These are phyloP conservation scores for Avahi laniger DNA, from an alignment of 2,797 vertebrate genomes.

Conservation along the genomic window DNA sequence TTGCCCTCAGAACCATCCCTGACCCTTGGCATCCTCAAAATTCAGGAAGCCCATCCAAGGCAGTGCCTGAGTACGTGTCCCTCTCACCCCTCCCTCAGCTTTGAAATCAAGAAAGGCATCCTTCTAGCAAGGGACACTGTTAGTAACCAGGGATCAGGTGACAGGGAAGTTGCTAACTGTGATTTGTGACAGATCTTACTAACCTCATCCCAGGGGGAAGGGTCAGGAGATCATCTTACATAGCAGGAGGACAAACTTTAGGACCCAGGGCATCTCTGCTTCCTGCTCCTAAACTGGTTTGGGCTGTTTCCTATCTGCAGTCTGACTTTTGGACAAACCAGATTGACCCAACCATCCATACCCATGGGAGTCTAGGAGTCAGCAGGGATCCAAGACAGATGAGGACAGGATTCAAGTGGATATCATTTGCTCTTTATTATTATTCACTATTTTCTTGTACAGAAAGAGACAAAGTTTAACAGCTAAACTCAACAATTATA, in stretches of 20 bases:
- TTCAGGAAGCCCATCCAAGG: background rate
- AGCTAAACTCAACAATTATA: constrained; percentile 72
- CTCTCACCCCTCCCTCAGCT: background rate
- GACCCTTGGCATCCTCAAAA: background rate
- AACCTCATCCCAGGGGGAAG: background rate
- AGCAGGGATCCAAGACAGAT: background rate
- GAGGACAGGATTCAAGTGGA: background rate
- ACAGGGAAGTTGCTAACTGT: constrained; percentile 8
- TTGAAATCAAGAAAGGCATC: constrained; percentile 1
- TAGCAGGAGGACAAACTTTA: background rate
- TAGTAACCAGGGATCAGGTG: constrained; percentile 1
- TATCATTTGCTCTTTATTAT: constrained; percentile 76
- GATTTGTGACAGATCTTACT: constrained; percentile 7
- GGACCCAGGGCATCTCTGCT: background rate
- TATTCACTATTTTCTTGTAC: constrained; percentile 78
- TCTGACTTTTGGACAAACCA: background rate
- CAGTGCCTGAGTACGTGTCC: background rate
- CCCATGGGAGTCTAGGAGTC: background rate
- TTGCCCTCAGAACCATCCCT: background rate
- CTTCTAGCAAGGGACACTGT: background rate
- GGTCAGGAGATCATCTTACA: constrained; percentile 51
- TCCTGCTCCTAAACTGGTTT: constrained; percentile 51
- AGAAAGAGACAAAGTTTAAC: constrained; percentile 83
- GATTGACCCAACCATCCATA: background rate
- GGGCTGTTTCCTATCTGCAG: constrained; percentile 35